These are phyloP conservation scores for Nasonovia ribisnigri DNA, from an alignment of 2,888 invertebrate species.

Conservation along the genomic window DNA sequence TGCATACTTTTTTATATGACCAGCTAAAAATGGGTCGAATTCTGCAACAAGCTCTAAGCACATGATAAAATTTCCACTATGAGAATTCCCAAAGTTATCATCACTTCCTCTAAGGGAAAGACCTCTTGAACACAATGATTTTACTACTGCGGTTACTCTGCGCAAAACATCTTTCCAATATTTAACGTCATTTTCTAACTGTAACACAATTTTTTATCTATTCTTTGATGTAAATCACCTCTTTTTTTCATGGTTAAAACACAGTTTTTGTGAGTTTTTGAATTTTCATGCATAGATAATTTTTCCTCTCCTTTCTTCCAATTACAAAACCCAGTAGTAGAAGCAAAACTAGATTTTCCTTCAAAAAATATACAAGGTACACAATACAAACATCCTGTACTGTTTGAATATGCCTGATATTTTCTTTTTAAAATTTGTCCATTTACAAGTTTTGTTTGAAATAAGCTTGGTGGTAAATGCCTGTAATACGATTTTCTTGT, in stretches of 20 bases:
- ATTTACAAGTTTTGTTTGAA: neutral
- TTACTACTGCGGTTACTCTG: constrained; percentile 67
- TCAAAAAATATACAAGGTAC: constrained; percentile 18
- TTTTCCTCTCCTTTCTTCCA: constrained; percentile 26
- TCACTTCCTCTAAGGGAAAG: constrained; percentile 68
- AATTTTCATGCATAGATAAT: constrained; percentile 34
- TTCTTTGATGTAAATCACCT: constrained; percentile 16
- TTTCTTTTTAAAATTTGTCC: constrained; percentile 23
- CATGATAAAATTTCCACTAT: constrained; percentile 69
- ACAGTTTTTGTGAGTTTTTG: constrained; percentile 38
- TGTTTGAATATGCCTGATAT: constrained; percentile 17
- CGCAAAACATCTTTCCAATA: constrained; percentile 68
- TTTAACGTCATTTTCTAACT: constrained; percentile 4
- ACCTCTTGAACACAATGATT: constrained; percentile 67
- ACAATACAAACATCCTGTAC: constrained; percentile 4
- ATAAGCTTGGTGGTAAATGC: neutral
- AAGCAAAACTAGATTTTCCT: constrained; percentile 35
- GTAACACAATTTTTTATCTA: constrained; percentile 21
- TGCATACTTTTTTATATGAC: constrained; percentile 47
- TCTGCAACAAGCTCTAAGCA: constrained; percentile 68
- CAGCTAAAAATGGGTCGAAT: constrained; percentile 68
- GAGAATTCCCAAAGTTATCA: constrained; percentile 67
- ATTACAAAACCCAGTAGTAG: constrained; percentile 23
- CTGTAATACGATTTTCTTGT: constrained; percentile 20
- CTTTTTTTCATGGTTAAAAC: neutral